Evolutionary conservation across 92 coral and sea anemone genomes (phyloP).

Genomic region (Phenganax stokvisi): DNA sequence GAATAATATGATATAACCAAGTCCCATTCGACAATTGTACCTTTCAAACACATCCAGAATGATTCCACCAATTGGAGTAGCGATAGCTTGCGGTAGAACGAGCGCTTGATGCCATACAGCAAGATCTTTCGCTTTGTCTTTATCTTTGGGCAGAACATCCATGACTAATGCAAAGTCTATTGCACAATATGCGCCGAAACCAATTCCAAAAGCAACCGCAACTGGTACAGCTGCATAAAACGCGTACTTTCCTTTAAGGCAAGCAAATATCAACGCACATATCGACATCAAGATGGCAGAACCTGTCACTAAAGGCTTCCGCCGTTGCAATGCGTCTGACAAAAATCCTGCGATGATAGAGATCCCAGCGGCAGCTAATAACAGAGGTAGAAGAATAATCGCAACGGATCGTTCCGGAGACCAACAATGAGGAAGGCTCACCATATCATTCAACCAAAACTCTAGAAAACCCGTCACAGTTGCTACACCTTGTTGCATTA

Average conservation of each 20-base stretch:
- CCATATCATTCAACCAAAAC: slow-evolving; percentile 99
- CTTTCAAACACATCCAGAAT: slow-evolving; percentile 87
- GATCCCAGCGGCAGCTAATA: slow-evolving; percentile 80
- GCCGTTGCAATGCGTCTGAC: slow-evolving; percentile 80
- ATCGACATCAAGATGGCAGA: slow-evolving; percentile 96
- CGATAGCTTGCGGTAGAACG: slow-evolving; percentile 97
- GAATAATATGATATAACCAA: slow-evolving; percentile 95
- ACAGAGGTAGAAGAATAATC: slow-evolving; percentile 74
- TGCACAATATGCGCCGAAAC: slow-evolving; percentile 97
- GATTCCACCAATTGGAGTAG: slow-evolving; percentile 94
- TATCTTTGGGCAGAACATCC: slow-evolving; percentile 97
- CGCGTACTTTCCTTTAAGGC: slow-evolving; percentile 84
- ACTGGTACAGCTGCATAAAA: slow-evolving; percentile 97
- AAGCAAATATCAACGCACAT: slow-evolving; percentile 89
- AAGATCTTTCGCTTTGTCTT: slow-evolving; percentile 96
- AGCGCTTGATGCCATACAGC: slow-evolving; percentile 99
- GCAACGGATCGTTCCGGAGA: slow-evolving; percentile 96
- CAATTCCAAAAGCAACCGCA: slow-evolving; percentile 86
- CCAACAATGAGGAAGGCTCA: slow-evolving; percentile 91
- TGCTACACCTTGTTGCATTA: slow-evolving; percentile 98
- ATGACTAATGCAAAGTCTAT: slow-evolving; percentile 96
- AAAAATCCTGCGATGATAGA: slow-evolving; percentile 95
- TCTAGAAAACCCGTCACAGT: slow-evolving; percentile 94
- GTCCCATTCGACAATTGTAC: slow-evolving; percentile 89
- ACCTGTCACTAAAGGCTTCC: slow-evolving; percentile 93